These are phyloP conservation scores for Limnephilus marmoratus DNA, from an alignment of 2,888 invertebrate genomes.

Conservation along the genomic window DNA sequence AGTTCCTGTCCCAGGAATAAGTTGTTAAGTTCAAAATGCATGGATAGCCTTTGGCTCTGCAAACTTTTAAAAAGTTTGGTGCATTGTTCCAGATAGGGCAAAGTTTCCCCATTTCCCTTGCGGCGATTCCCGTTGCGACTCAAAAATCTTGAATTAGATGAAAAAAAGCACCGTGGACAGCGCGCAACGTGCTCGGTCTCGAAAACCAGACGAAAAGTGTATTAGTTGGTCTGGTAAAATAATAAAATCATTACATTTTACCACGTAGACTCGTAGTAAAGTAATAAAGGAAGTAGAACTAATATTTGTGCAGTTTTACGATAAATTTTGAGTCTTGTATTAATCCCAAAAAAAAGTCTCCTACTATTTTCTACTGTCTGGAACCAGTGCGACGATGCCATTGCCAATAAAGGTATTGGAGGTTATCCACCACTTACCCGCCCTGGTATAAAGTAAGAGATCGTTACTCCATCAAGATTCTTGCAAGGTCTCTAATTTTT, in stretches of 20 bases:
- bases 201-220: not conserved
- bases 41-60: not conserved
- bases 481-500: no score
- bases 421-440: no score
- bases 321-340: not conserved
- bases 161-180: not conserved
- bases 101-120: not conserved
- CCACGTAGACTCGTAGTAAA: not conserved
- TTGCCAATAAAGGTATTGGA: no score
- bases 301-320: not conserved
- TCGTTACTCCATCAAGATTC: no score
- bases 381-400: no score
- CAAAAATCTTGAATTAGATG: not conserved
- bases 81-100: not conserved
- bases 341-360: no score
- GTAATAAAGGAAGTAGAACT: not conserved
- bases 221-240: not conserved
- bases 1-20: not conserved
- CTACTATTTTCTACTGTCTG: no score
- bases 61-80: conserved; percentile 10
- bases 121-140: not conserved
- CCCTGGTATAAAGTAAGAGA: no score
- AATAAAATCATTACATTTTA: not conserved
- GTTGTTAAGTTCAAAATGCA: conserved; percentile 9
- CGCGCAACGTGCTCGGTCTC: not conserved